Evolutionary conservation across 2,888 invertebrate species (phyloP).

Genomic region (Erpobdella octoculata): DNA sequence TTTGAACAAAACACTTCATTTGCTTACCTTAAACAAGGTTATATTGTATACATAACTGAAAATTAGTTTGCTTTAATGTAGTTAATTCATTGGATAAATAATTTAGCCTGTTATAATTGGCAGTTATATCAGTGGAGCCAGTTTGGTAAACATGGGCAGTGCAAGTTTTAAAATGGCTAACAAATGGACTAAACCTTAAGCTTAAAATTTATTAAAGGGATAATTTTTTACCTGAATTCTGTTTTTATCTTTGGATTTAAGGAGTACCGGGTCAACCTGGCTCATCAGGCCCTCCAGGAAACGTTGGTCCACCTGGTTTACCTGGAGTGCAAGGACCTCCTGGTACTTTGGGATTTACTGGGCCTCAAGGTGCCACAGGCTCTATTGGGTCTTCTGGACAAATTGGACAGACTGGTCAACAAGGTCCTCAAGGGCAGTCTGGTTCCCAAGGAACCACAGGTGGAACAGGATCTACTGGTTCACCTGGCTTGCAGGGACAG

Average conservation of each 20-base stretch:
- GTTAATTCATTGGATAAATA: too few species aligned
- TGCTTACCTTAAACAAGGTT: too few species aligned
- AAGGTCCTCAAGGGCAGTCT: conserved; percentile 52
- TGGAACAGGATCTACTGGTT: conserved; percentile 29
- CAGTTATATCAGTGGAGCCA: too few species aligned
- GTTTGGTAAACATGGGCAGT: too few species aligned
- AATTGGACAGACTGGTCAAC: conserved; percentile 54
- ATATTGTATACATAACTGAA: too few species aligned
- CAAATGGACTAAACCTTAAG: too few species aligned
- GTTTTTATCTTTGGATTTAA: neutral
- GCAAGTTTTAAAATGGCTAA: too few species aligned
- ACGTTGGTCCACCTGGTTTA: conserved; percentile 28
- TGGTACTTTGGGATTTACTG: conserved; percentile 36
- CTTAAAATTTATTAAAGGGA: too few species aligned
- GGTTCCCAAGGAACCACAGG: conserved; percentile 25
- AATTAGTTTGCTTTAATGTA: too few species aligned
- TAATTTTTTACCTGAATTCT: too few species aligned
- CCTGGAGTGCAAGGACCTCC: conserved; percentile 39
- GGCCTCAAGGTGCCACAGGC: conserved; percentile 33
- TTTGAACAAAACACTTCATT: too few species aligned
- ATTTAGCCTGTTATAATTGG: too few species aligned
- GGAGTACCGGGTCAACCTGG: conserved; percentile 13
- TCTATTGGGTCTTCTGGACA: conserved; percentile 25
- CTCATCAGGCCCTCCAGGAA: conserved; percentile 31
- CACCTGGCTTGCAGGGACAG: conserved; percentile 30